Evolutionary conservation across 2,888 invertebrate species (phyloP).

Genomic region (Lutraria lutraria): DNA sequence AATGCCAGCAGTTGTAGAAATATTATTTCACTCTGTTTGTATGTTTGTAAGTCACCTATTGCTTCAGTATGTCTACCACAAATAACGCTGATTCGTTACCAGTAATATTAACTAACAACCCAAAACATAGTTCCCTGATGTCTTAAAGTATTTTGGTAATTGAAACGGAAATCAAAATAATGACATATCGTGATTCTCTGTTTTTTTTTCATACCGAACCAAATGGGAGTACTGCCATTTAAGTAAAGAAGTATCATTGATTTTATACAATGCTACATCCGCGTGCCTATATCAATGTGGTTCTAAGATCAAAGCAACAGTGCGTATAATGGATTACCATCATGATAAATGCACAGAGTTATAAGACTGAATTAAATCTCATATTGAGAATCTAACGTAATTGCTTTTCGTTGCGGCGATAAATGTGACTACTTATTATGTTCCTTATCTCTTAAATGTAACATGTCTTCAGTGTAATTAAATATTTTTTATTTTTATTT

Average conservation of each 20-base stretch:
- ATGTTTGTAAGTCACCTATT: too few relatives aligned
- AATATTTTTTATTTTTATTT: conserved; percentile 17
- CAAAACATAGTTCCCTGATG: background rate
- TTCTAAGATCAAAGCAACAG: background rate
- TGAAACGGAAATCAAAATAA: background rate
- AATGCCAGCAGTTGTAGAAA: too few relatives aligned
- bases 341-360: background rate
- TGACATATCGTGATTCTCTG: background rate
- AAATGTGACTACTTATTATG: background rate
- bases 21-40: too few relatives aligned
- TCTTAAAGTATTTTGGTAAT: background rate
- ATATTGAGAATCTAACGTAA: background rate
- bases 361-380: background rate
- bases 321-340: background rate
- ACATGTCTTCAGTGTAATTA: conserved; percentile 21
- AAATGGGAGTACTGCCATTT: background rate
- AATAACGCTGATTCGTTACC: background rate
- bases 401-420: background rate
- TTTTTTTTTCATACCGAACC: background rate
- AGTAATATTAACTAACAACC: background rate
- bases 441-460: conserved; percentile 9
- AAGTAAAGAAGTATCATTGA: background rate
- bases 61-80: too few relatives aligned
- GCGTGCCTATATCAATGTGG: background rate
- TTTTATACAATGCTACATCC: background rate